Conservation (phyloP, 2,113 vertebrate genomes). For the Baryphthengus martii region DNA sequence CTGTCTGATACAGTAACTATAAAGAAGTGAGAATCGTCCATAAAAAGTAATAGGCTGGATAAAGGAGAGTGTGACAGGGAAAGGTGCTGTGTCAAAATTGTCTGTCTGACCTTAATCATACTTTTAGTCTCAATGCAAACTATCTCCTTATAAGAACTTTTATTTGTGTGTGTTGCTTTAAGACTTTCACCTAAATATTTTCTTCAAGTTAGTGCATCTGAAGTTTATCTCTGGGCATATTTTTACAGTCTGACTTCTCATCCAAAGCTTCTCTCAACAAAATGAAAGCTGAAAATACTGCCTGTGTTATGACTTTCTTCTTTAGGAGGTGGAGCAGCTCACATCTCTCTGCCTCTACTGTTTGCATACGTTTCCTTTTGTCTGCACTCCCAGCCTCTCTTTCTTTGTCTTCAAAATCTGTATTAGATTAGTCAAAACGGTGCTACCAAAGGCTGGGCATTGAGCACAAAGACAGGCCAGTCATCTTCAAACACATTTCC, state of each 20-base stretch:
- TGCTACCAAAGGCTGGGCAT: constrained; percentile 7
- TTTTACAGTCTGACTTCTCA: not conserved
- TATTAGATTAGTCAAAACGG: constrained; percentile 36
- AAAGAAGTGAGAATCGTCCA: constrained; percentile 47
- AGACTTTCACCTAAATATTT: not conserved
- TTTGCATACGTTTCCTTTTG: constrained; percentile 32
- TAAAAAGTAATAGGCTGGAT: constrained; percentile 59
- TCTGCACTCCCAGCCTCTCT: not conserved
- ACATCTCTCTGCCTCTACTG: not conserved
- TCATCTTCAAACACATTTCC: constrained; percentile 43
- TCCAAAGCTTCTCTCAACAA: not conserved
- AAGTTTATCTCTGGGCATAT: constrained; percentile 9
- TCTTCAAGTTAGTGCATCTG: not conserved
- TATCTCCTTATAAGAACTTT: not conserved
- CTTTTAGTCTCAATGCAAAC: not conserved
- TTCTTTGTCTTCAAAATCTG: constrained; percentile 39
- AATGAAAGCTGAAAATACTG: constrained; percentile 7
- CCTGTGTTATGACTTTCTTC: not conserved
- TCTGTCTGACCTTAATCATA: constrained; percentile 22
- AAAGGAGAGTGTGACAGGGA: constrained; percentile 29
- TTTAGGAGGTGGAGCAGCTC: not conserved
- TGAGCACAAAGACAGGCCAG: constrained; percentile 26
- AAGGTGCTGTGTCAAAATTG: constrained; percentile 7
- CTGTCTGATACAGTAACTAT: constrained; percentile 32
- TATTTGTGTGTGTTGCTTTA: not conserved